Evolutionary conservation across 2,888 invertebrate genomes (phyloP), one percentile per base, ranked within the genome.

Genomic region (Rhynchonema sp.): DNA sequence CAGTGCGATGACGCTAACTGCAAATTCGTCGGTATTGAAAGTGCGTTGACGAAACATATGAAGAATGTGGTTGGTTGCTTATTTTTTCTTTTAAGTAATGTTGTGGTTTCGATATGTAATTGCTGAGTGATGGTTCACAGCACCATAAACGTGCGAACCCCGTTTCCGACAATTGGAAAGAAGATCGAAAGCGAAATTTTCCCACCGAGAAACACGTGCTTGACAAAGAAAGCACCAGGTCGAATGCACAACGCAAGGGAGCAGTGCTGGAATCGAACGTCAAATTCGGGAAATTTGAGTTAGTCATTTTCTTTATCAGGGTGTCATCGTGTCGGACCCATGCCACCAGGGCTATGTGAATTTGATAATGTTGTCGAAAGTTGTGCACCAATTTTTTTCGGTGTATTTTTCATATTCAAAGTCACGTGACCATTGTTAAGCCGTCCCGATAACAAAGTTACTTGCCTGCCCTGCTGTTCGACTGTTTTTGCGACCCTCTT

Each of bases 101-200:
- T 38, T 38, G 38, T 38, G 38, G 17, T 13, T 6, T 38, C 38
- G 17, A 13, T 38, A 6, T 13, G 26, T 20, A 30, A 57, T 38
- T 57, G 38, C n/a, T n/a, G 17, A 38, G 38, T 38, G 38, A 6
- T 38, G 6, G 38, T 38, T 38, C 17, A 38, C 38, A 38, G 17
- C 6, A 38, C 17, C 6, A 6, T 38, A 13, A 17, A 38, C 38
- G 17, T 6, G n/a, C 23, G 23, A 23, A 25, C 9, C 26, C 55
- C 13, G 87, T 88, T 65, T 83, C 89, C 61, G 77, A 82, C 38
- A 85, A 84, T 72, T 92, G 90, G 89, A 80, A 82, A 64, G 81
- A 80, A 58, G 88, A 90, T 68, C 79, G 92, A 57, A 84, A 82
- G 72, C 83, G 81, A 61, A 83, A 81, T 67, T 87, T 81, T 74